Evolutionary conservation across 2,888 invertebrate genomes (phyloP), one percentile per base, ranked within the genome.

Genomic region (Sesia bembeciformis): DNA sequence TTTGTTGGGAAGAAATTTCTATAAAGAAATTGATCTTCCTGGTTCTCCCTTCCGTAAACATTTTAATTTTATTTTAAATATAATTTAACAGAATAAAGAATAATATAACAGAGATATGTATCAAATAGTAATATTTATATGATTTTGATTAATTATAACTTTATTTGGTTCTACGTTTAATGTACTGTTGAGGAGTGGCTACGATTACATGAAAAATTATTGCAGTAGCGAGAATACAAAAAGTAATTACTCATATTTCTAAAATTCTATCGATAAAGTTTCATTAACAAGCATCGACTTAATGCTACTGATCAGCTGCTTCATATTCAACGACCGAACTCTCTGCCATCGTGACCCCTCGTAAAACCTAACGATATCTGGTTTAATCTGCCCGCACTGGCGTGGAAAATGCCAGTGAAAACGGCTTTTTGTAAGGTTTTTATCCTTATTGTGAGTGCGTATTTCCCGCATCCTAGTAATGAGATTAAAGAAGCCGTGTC

Each of bases 361-460:
- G 53, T 56, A 56, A 56, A 56, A 56, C 38, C 41, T 40, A 53
- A 56, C 52, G 51, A 50, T 49, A 49, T 53, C 55, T 53, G 55
- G 52, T 56, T 56, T 56, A 56, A 56, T 56, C 55, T 53, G 50
- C 50, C 38, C 50, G 42, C 42, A 23, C 40, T 40, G 8, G 52
- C 52, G 5, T 39, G 7, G 42, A 7, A 50, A 50, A 8, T 8
- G 50, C 50, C 39, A 5, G n/a, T 8, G 50, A 7, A 39, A 50
- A 50, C 50, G 50, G 38, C 4, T 39, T 7, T 50, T 39, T 7
- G 23, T 38, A 50, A 50, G 23, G 38, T 39, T 50, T 38, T 50
- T 23, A 50, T 7, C 50, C 38, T 5, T 4, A 50, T 50, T 39
- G 8, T 5, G 8, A 46, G n/a, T 46, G 46, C 46, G 46, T 46